A percentile compares a stretch with the other conserved stretches of the same genome.
phyloP scores from a whole-genome alignment of 1,140 invertebrate species.

The Mylabris phalerata region DNA sequence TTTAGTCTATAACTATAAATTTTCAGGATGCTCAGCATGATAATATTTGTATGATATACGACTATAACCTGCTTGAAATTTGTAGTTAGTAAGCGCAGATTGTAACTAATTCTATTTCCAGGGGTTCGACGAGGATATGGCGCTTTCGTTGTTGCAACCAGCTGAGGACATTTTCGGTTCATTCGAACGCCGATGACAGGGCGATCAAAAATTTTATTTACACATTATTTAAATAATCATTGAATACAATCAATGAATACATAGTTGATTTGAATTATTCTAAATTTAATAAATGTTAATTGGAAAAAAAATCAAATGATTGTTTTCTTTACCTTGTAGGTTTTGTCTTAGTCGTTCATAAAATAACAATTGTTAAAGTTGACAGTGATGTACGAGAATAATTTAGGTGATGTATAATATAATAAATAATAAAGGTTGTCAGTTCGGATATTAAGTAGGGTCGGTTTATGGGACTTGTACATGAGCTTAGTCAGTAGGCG shows the following conservation, averaged over 20 bases:
- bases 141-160: constrained; percentile 38
- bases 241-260: no score
- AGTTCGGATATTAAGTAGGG: constrained; percentile 20
- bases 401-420: constrained; percentile 25
- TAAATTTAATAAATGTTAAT: constrained; percentile 5
- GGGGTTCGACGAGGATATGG: constrained; percentile 43
- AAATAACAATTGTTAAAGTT: constrained; percentile 14
- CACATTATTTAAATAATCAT: background rate
- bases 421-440: constrained; percentile 25
- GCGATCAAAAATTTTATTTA: constrained; percentile 8
- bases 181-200: background rate
- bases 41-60: no score
- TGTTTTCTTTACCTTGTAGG: constrained; percentile 3
- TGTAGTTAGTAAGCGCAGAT: background rate
- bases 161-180: constrained; percentile 23
- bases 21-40: no score
- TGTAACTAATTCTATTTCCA: constrained; percentile 24
- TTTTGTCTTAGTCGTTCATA: constrained; percentile 8
- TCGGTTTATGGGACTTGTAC: constrained; percentile 16
- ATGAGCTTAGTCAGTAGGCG: constrained; percentile 14
- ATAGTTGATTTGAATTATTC: background rate
- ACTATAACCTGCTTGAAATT: background rate
- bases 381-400: constrained; percentile 23
- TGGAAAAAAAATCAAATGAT: background rate
- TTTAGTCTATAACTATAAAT: no score